Percentiles rank a stretch among this genome's conserved stretches.
phyloP scores from a whole-genome alignment of 1,140 invertebrate genomes.

The Cotesia chilonis region DNA sequence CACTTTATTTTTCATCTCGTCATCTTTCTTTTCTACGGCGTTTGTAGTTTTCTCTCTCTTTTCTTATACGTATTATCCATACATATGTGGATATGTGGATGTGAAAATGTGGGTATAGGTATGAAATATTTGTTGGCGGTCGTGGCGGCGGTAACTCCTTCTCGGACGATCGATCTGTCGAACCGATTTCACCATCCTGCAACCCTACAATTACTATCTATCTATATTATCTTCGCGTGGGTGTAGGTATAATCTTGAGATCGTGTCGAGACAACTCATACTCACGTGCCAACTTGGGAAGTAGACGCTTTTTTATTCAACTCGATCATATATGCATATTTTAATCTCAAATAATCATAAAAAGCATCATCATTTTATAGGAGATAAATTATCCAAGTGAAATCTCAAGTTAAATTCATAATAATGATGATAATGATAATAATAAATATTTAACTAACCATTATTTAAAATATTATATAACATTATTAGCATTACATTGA shows the following conservation, averaged over 20 bases:
- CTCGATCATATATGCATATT: neutral
- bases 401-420: too few relatives aligned
- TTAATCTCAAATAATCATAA: neutral
- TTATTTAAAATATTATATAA: too few relatives aligned
- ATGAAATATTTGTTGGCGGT: slow-evolving; percentile 4
- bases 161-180: slow-evolving; percentile 36
- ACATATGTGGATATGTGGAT: neutral
- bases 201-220: slow-evolving; percentile 55
- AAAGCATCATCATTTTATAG: too few relatives aligned
- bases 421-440: too few relatives aligned
- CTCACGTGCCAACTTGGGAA: slow-evolving; percentile 24
- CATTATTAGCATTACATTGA: too few relatives aligned
- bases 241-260: slow-evolving; percentile 39
- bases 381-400: too few relatives aligned
- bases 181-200: slow-evolving; percentile 43
- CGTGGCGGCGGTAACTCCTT: slow-evolving; percentile 19
- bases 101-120: neutral
- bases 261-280: slow-evolving; percentile 30
- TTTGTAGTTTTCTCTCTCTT: neutral
- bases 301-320: slow-evolving; percentile 9
- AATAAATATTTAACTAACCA: too few relatives aligned
- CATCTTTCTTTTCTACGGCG: neutral
- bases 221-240: slow-evolving; percentile 54
- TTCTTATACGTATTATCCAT: slow-evolving; percentile 10
- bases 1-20: slow-evolving; percentile 16